Base-by-base conservation (phyloP, 2,888 invertebrate species). In the Papilio demoleus region DNA sequence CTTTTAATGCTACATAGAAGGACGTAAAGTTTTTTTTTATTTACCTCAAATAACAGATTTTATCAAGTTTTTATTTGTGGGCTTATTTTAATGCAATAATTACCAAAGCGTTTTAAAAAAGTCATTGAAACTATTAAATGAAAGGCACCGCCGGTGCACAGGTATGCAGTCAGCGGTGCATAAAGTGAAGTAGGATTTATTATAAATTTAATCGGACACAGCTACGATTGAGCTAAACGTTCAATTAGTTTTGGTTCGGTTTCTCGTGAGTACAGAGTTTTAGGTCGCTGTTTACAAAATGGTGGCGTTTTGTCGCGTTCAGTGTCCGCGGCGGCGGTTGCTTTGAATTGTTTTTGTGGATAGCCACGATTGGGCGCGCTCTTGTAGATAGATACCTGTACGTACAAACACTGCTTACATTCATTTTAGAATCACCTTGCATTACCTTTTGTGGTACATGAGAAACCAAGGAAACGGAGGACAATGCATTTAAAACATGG, bases 261-360 rank as follows among this genome's bases (percentile, higher is more conserved):
- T 81, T 84, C 81, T 86, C 83, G 83, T 84, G 83, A 83, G 80
- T 76, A 75, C 77, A 76, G 72, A 72, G 74, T 85, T 83, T 85
- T 86, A 82, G 75, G 83, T 86, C 85, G 85, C 83, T 85, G 82
- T 87, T 89, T 88, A 82, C 81, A 83, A 84, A 88, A 87, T 85
- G 81, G 85, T 86, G 81, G 81, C 86, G 87, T 91, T 92, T 92
- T 91, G 91, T 89, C 88, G 88, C 88, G 81, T 84, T 78, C 80
- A 79, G 77, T 27, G 4, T 24, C 27, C 27, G 14, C 53, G 69
- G 27, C 53, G 70, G 88, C 89, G 88, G 88, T 78, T 68, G 74
- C 89, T 92, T 92, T 91, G 91, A 91, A 74, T 78, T 81, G 89
- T 90, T 91, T 92, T 84, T 86, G 84, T 84, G 83, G 82, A 81